Evolutionary conservation across 2,888 invertebrate species (phyloP), one percentile per base, ranked within the genome.

Genomic region (Brachylomia viminalis): DNA sequence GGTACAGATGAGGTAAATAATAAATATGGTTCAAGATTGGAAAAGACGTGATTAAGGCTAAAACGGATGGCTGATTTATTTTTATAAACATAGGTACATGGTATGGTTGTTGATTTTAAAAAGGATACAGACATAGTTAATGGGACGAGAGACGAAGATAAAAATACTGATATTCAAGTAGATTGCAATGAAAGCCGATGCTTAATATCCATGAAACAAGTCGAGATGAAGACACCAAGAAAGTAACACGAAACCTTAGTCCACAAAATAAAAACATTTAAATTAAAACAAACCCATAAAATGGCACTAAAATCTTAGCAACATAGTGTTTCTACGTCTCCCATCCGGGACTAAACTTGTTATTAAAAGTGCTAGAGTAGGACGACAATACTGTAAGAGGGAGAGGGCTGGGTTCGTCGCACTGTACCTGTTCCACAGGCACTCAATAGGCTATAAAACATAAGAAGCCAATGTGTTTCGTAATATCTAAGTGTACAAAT

Each of bases 361-460:
- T 90, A 91, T 91, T 90, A 89, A 87, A 90, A 86, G 68, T 66
- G 84, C 75, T 81, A 86, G 86, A 92, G 79, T 20, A 86, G 86
- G 86, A 87, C 83, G 85, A 89, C 87, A 88, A 89, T 87, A 89
- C 80, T 78, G 77, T 84, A 86, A 90, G 92, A 93, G 80, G 67
- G 90, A 90, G 91, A 92, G 64, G 69, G 20, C 67, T n/a, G 90
- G 91, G 92, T 93, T 93, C 92, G 90, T 88, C 90, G 93, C 88
- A 88, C 91, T 86, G 83, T 84, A 93, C 94, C 93, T 92, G 94
- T 92, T 90, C 82, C 79, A 86, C 91, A 90, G 88, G 91, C 89
- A 88, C 90, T 92, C 91, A 92, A 92, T 95, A 90, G 91, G 89
- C 90, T 90, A 93, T 94, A 93, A 93, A 94, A 91, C 90, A 92